A percentile compares a stretch with the other conserved stretches of the same genome.
Conservation (phyloP, 2,888 invertebrate species). For the Acronicta psi region DNA sequence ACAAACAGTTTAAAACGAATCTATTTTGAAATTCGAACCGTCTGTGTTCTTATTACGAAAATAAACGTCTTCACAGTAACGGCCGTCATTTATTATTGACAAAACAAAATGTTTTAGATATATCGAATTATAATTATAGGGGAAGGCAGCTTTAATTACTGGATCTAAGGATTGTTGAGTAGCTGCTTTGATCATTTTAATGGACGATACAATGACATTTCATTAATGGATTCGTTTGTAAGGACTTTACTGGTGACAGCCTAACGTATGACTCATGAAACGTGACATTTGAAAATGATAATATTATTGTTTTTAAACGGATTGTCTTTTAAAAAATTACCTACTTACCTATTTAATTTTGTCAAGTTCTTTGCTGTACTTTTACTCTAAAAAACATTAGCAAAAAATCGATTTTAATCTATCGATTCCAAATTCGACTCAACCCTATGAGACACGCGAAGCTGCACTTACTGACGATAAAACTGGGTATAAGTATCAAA, state of each 20-base stretch:
- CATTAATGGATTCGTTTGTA: constrained; percentile 39
- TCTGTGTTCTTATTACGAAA: constrained; percentile 45
- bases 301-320: constrained; percentile 10
- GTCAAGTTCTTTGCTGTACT: no score
- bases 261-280: constrained; percentile 7
- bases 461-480: constrained; percentile 77
- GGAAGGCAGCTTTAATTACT: constrained; percentile 36
- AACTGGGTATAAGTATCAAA: constrained; percentile 63
- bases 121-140: constrained; percentile 44
- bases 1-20: constrained; percentile 35
- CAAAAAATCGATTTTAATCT: no score
- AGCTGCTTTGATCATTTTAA: constrained; percentile 54
- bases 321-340: not conserved
- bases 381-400: no score
- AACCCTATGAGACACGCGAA: constrained; percentile 70
- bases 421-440: constrained; percentile 1
- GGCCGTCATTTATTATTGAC: constrained; percentile 35
- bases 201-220: constrained; percentile 35
- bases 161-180: constrained; percentile 39
- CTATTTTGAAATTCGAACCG: constrained; percentile 47
- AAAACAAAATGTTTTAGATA: constrained; percentile 37
- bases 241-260: constrained; percentile 23
- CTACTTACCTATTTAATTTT: no score
- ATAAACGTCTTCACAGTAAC: constrained; percentile 32
- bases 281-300: constrained; percentile 13